A percentile compares a stretch with the other conserved stretches of the same genome.
These are phyloP conservation scores for Etheostoma nigrum DNA, from an alignment of 2,797 vertebrate genomes.

Conservation along the genomic window DNA sequence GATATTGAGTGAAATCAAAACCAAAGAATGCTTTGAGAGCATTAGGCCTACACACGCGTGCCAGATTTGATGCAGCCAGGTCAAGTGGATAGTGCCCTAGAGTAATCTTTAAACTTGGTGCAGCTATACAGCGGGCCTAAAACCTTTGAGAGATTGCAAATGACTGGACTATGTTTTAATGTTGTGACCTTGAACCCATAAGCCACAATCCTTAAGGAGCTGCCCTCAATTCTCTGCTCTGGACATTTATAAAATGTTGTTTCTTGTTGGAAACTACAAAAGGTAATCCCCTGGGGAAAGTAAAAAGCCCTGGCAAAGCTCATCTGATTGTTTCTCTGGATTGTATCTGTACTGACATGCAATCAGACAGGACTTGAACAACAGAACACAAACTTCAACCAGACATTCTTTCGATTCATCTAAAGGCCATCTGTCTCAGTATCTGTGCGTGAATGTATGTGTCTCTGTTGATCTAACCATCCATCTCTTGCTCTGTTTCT, in stretches of 20 bases:
- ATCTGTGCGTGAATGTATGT: neutral
- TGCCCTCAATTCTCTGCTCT: slow-evolving; percentile 54
- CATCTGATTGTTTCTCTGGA: slow-evolving; percentile 63
- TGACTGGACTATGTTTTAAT: slow-evolving; percentile 50
- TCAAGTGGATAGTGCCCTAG: slow-evolving; percentile 47
- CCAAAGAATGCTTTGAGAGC: slow-evolving; percentile 35
- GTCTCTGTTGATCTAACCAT: slow-evolving; percentile 30
- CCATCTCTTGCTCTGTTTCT: slow-evolving; percentile 21
- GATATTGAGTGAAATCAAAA: slow-evolving; percentile 33
- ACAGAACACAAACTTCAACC: slow-evolving; percentile 25
- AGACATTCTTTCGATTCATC: slow-evolving; percentile 30
- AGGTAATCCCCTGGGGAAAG: slow-evolving; percentile 55
- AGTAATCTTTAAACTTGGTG: slow-evolving; percentile 63
- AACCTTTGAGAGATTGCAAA: slow-evolving; percentile 60
- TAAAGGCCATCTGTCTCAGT: slow-evolving; percentile 48
- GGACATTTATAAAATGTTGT: slow-evolving; percentile 39
- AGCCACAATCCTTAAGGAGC: slow-evolving; percentile 55
- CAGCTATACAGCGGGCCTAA: slow-evolving; percentile 34
- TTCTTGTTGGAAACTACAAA: slow-evolving; percentile 57
- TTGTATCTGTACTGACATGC: slow-evolving; percentile 42
- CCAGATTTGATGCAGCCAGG: slow-evolving; percentile 54
- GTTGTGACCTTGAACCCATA: slow-evolving; percentile 53
- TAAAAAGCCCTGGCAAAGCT: slow-evolving; percentile 29
- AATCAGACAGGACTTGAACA: slow-evolving; percentile 43
- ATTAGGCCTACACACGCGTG: slow-evolving; percentile 25